phyloP scores from a whole-genome alignment of 2,888 invertebrate genomes.

The Chironomus riparius region DNA sequence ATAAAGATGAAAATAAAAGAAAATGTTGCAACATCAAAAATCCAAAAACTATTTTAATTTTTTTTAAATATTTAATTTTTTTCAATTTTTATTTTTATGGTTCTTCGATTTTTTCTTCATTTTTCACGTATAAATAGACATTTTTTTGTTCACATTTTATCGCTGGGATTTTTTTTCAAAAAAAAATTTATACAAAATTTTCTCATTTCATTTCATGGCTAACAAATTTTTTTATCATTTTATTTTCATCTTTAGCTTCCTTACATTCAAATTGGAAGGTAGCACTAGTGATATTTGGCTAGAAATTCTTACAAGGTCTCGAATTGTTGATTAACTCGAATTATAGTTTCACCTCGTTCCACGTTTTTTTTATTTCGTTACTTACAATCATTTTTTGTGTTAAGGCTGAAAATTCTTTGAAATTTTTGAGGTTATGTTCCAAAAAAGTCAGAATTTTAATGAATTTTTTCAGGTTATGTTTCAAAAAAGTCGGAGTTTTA shows the following conservation, averaged over 20 bases:
- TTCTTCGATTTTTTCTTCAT: background rate
- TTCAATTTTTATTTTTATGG: background rate
- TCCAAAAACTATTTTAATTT: background rate
- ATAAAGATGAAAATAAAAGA: background rate
- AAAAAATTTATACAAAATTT: too few species aligned
- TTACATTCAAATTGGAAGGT: background rate
- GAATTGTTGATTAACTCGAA: too few species aligned
- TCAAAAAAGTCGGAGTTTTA: background rate
- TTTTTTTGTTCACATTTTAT: background rate
- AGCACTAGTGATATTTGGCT: too few species aligned
- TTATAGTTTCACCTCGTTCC: background rate
- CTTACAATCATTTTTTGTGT: background rate
- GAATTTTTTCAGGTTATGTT: background rate
- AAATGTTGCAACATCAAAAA: background rate
- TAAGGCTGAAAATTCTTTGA: too few species aligned
- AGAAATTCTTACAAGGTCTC: too few species aligned
- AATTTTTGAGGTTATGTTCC: background rate
- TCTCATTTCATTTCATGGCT: background rate
- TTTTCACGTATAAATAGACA: conserved; percentile 12
- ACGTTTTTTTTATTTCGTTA: background rate
- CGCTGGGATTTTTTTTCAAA: background rate
- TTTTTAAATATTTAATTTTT: conserved; percentile 1
- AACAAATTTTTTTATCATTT: background rate
- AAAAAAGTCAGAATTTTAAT: too few species aligned
- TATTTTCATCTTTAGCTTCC: background rate